Evolutionary conservation across 2,113 vertebrate species (phyloP), one percentile per base, ranked within the genome.

Genomic region (Grallaria varia): DNA sequence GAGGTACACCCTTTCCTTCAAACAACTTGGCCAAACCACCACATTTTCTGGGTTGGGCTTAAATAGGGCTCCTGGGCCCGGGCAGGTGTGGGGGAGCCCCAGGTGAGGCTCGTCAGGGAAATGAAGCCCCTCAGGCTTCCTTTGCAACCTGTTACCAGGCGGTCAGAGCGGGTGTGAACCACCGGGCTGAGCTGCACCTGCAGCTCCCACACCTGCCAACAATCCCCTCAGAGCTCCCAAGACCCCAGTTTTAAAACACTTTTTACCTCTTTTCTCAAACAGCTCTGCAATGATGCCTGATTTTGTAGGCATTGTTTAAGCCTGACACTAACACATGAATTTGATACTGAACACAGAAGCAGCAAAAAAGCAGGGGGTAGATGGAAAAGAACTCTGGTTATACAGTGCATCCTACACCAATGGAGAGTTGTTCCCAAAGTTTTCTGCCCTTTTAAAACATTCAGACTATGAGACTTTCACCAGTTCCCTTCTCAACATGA

Each of bases 71-170:
- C 28, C 24, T 6, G n/a, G 27, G 11, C n/a, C 4, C 35, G 28
- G 14, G 40, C 31, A 55, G 27, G 12, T 39, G 47, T 64, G 17
- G 35, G 24, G 23, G 17, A 7, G 15, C 5, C 19, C 47, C 77
- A 87, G 68, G 50, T 77, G 84, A 33, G 25, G 37, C 56, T 74
- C 18, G 4, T 84, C 3, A 35, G 39, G 39, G 39, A 30, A 56
- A 19, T 84, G 50, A 69, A 35, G 27, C 42, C 33, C 35, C 31
- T 31, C 23, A 10, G 31, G 11, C 28, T 21, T 23, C 19, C 9
- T 0, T 13, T 35, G 52, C 44, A 63, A 18, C 10, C 7, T 22
- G 23, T 9, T 58, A 5, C 0, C 0, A 3, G 4, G 4, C 12
- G 1, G 37, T 35, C 8, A 56, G 49, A 45, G 17, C 33, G 23